Base-by-base conservation (phyloP, 2,113 vertebrate genomes). In the Salvelinus sp. region DNA sequence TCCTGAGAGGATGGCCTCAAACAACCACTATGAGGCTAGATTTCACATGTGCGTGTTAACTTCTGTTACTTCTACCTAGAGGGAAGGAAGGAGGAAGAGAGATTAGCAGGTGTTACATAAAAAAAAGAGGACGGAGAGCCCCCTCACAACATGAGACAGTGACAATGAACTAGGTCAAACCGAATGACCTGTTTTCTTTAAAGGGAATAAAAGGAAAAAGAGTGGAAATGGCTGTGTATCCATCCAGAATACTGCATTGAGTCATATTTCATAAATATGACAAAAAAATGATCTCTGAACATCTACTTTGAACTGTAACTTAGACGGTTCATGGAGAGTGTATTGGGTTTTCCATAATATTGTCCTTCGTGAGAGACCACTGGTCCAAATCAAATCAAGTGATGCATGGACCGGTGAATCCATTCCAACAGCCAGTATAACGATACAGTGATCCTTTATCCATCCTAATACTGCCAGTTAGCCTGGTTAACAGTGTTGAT, bases 1-100 rank as follows among this genome's bases (percentile, higher is more conserved):
- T 84, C 80, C 77, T 85, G 73, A 83, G 70, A 82, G 62, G 82
- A 90, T 87, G 84, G 66, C 78, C 85, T 85, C 80, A 78, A 27
- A 58, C 81, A 82, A 54, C 76, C 70, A 80, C 79, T 75, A 76
- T 27, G 44, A 76, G 82, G 77, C 76, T 74, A 66, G 80, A 88
- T 87, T 84, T 75, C 87, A 81, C 73, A 87, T 83, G 78, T 85
- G 75, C 44, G 60, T 79, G 79, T 80, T 83, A 76, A 78, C 62
- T 73, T 76, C 33, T 80, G 73, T 74, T 85, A 78, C 79, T 86
- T 87, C 83, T 57, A 76, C 69, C 50, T 74, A 70, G 75, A 79
- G 72, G 7, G n/a, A 62, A 62, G n/a, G 58, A 62, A 63, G 54
- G 33, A 72, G 38, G 57, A 73, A 76, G 72, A 47, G 7, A 48